Base-by-base conservation (phyloP, 2,797 vertebrate species). In the Gallinago nigripennis region DNA sequence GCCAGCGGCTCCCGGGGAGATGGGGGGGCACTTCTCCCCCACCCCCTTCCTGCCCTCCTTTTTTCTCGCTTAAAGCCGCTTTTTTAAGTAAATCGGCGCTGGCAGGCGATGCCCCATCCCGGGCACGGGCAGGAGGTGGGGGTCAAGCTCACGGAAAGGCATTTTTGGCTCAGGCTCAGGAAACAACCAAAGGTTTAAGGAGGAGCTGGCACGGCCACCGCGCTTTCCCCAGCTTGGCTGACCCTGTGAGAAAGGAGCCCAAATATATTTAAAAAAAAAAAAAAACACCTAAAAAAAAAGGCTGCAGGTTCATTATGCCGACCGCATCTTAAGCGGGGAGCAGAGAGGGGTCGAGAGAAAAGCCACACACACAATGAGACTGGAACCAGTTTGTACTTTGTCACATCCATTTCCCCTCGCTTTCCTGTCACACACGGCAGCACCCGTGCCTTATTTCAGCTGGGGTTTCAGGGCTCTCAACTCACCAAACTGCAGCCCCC, bases 71-170 rank as follows among this genome's bases (percentile, higher is more conserved):
- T 24, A 25, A 46, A 79, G 4, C 16, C 9, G 31, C 25, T 24
- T 56, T 56, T 51, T 30, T 57, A 8, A 58, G 31, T 3, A 14
- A 45, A 9, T 3, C 2, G 1, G 43, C 1, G 8, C 30, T 15
- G 4, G 69, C 57, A 25, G 61, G 43, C 6, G 18, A 71, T 63
- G 85, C 37, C 82, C 8, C 31, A 21, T 63, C 28, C 82, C 21
- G 3, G 6, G 65, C 78, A 30, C 0, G 1, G 54, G 54, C 23
- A 11, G 63, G 2, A 43, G 60, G 5, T 1, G 12, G 33, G 61
- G 64, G 3, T 16, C 43, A 4, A 57, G 35, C 53, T 33, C 73
- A 5, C 1, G 12, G 50, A 14, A 11, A 18, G 30, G 39, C 25
- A 14, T 35, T 76, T 76, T 85, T 77, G 89, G 75, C 84, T 56